These are phyloP conservation scores for Crotalus tigris DNA, from an alignment of 2,113 vertebrate genomes.

Conservation along the genomic window DNA sequence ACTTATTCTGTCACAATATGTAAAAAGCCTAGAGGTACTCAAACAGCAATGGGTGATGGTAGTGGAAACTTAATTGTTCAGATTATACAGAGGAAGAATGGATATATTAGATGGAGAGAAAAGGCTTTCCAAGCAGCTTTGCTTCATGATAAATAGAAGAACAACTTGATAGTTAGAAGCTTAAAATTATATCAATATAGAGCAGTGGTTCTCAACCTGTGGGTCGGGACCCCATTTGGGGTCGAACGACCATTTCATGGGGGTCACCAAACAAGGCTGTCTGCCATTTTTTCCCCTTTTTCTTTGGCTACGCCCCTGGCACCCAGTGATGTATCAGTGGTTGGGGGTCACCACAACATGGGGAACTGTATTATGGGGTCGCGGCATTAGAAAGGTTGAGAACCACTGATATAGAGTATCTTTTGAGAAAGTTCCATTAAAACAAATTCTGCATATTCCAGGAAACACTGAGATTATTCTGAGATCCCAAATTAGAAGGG, in stretches of 20 bases:
- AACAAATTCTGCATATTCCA: accelerated
- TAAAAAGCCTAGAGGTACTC: not conserved
- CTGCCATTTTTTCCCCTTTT: too few relatives aligned
- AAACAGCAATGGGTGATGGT: not conserved
- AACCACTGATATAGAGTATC: accelerated
- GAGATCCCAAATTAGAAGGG: not conserved
- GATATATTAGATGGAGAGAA: not conserved
- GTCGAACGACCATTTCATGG: too few relatives aligned
- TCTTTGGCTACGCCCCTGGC: too few relatives aligned
- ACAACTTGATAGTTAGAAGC: not conserved
- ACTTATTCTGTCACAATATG: not conserved
- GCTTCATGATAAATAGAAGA: not conserved
- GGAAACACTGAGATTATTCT: accelerated
- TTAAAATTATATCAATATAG: not conserved
- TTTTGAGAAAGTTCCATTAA: not conserved
- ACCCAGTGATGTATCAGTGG: too few relatives aligned
- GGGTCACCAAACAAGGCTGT: too few relatives aligned
- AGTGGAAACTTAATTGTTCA: not conserved
- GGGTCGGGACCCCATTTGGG: too few relatives aligned
- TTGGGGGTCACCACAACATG: too few relatives aligned
- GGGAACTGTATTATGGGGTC: too few relatives aligned
- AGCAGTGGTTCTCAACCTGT: not conserved
- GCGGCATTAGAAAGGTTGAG: too few relatives aligned
- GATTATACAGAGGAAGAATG: not conserved
- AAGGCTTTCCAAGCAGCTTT: not conserved